These are phyloP conservation scores for Clarias magur DNA, from an alignment of 2,113 vertebrate species.

Conservation along the genomic window DNA sequence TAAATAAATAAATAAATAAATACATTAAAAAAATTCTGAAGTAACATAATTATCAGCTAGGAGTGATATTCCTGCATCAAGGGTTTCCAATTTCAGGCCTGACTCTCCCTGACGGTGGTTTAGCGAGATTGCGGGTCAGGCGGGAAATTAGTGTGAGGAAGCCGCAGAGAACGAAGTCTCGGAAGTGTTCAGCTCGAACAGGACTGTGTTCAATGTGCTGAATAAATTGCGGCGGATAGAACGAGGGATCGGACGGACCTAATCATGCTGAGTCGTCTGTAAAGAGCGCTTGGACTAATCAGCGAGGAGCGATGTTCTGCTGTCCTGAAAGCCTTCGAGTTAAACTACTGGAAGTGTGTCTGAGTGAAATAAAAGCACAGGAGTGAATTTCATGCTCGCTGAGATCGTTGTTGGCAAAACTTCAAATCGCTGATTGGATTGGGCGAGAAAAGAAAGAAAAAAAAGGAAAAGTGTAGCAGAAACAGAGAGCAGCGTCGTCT, in stretches of 20 bases:
- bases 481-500: no score
- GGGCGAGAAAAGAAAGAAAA: not conserved
- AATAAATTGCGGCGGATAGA: conserved; percentile 3
- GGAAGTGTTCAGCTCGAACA: conserved; percentile 1
- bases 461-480: not conserved
- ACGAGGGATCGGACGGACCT: not conserved
- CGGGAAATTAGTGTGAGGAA: conserved; percentile 35
- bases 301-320: not conserved
- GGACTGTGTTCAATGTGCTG: conserved; percentile 8
- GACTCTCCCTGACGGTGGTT: conserved; percentile 76
- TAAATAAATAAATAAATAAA: conserved; percentile 23
- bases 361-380: not conserved
- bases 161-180: conserved; percentile 5
- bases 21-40: conserved; percentile 41
- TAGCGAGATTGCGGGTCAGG: conserved; percentile 57
- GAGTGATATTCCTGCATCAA: conserved; percentile 80
- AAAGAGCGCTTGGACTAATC: not conserved
- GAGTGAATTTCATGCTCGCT: not conserved
- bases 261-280: not conserved
- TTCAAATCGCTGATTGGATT: not conserved
- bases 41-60: conserved; percentile 75
- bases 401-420: not conserved
- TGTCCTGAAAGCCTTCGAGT: not conserved
- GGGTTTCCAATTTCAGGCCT: conserved; percentile 88
- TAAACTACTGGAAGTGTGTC: conserved; percentile 20